A percentile compares a stretch with the other conserved stretches of the same genome.
Conservation (phyloP, 2,888 invertebrate genomes). For the Oligia latruncula region DNA sequence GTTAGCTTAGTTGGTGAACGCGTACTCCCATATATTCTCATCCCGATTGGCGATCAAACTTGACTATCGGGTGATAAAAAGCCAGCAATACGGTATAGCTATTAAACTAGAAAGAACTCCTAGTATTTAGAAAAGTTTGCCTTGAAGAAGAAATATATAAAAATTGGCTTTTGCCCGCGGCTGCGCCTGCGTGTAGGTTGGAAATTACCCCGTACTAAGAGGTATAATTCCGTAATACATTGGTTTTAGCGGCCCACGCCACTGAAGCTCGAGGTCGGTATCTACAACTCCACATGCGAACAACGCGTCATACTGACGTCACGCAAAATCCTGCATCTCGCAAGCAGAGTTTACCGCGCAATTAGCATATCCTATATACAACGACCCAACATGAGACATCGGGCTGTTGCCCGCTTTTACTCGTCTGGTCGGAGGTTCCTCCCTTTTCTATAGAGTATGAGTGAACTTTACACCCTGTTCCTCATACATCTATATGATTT, state of each 20-base stretch:
- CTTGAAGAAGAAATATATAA: not conserved
- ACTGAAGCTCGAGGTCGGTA: not conserved
- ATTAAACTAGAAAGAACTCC: not conserved
- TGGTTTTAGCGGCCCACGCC: not conserved
- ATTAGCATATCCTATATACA: no score
- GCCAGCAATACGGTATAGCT: not conserved
- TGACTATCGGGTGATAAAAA: conserved; percentile 43
- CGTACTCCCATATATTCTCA: conserved; percentile 37
- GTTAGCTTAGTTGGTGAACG: conserved; percentile 36
- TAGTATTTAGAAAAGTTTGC: not conserved
- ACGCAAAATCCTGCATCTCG: no score
- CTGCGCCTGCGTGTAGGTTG: not conserved
- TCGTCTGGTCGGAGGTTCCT: no score
- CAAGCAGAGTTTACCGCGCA: no score
- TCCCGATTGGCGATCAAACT: conserved; percentile 32
- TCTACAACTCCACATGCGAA: no score
- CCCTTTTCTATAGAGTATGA: no score
- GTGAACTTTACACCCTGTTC: no score
- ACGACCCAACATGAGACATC: no score
- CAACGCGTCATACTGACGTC: no score
- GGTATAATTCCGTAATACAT: not conserved
- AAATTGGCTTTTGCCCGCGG: not conserved
- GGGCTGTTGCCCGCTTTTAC: no score
- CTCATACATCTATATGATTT: not conserved
- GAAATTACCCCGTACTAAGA: not conserved